A percentile compares a stretch with the other conserved stretches of the same genome.
Evolutionary conservation across 2,888 invertebrate species (phyloP).

Genomic region (Oasisia sp.): DNA sequence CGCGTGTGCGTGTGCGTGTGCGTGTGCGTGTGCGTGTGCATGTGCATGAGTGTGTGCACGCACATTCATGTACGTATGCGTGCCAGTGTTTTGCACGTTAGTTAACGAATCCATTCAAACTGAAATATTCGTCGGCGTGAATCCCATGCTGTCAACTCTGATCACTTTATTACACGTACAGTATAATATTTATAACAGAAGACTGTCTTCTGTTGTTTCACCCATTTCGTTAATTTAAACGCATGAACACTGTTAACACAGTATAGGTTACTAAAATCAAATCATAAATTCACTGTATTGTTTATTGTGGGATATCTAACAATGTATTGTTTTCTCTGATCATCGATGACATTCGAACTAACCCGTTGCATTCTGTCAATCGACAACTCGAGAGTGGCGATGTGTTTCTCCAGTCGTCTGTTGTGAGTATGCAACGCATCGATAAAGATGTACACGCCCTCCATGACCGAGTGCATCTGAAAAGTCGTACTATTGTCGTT

Average conservation of each 20-base stretch:
- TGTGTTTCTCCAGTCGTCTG: not conserved
- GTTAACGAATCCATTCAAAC: too few species aligned
- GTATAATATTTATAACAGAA: too few species aligned
- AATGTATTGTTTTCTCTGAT: not conserved
- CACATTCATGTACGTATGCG: too few species aligned
- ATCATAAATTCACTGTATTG: not conserved
- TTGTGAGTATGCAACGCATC: not conserved
- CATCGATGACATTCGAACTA: not conserved
- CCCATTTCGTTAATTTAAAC: too few species aligned
- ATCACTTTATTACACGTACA: too few species aligned
- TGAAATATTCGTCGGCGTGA: too few species aligned
- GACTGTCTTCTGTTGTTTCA: too few species aligned
- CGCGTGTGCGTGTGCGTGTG: too few species aligned
- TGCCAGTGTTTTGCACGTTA: too few species aligned
- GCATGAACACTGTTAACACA: not conserved
- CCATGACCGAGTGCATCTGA: conserved; percentile 2
- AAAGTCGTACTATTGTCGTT: not conserved
- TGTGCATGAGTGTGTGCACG: too few species aligned
- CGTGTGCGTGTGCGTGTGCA: too few species aligned
- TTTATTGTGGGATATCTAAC: not conserved
- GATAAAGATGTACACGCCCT: not conserved
- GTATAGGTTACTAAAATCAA: not conserved
- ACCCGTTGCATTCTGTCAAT: not conserved
- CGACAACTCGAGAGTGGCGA: not conserved
- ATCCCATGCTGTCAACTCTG: too few species aligned